Percentiles rank a stretch among this genome's conserved stretches.
phyloP scores from a whole-genome alignment of 2,113 vertebrate genomes.

The Lynx canadensis region DNA sequence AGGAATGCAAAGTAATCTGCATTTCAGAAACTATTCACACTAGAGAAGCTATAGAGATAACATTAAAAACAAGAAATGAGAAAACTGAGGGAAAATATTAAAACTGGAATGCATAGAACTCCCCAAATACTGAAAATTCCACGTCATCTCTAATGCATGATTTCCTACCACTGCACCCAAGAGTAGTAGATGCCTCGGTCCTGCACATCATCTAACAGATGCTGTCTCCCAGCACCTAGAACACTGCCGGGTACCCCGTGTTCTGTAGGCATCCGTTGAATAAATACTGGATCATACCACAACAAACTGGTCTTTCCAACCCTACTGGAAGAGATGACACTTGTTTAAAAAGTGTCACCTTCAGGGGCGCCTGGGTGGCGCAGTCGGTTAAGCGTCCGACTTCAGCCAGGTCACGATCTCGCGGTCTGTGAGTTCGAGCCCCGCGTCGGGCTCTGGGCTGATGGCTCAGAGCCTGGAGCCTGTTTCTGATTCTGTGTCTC shows the following conservation, averaged over 20 bases:
- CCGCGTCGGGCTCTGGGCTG: no score
- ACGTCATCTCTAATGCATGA: neutral
- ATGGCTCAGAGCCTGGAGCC: no score
- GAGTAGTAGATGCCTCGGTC: fast-evolving
- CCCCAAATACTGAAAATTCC: neutral
- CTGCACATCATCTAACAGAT: fast-evolving
- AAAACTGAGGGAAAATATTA: constrained; percentile 49
- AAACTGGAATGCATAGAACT: neutral
- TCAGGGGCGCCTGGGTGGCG: neutral
- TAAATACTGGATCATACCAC: neutral
- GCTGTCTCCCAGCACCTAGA: neutral
- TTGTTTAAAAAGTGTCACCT: neutral
- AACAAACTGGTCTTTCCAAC: neutral
- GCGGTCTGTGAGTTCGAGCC: no score
- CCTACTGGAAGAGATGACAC: neutral
- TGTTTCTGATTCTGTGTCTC: no score
- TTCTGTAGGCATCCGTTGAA: neutral
- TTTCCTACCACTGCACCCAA: neutral
- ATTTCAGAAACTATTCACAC: constrained; percentile 81
- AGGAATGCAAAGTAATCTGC: constrained; percentile 78
- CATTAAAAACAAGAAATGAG: constrained; percentile 15
- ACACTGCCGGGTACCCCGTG: fast-evolving
- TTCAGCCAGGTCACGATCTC: no score
- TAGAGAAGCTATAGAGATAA: constrained; percentile 80
- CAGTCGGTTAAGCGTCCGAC: no score